Evolutionary conservation across 2,113 vertebrate genomes (phyloP).

Genomic region (Nothocercus nigrocapillus): DNA sequence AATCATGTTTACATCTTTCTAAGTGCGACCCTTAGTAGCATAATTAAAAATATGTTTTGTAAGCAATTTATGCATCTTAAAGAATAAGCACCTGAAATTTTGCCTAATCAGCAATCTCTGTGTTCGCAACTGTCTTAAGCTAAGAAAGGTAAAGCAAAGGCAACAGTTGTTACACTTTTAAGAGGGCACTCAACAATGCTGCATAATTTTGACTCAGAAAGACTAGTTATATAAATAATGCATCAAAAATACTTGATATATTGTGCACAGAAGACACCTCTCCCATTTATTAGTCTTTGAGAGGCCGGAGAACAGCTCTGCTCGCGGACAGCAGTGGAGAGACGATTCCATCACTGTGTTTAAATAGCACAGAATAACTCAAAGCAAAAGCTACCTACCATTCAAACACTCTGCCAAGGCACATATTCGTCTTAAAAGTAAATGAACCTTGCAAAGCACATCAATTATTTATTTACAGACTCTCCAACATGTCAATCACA

Average conservation of each 20-base stretch:
- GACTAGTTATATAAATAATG: constrained; percentile 40
- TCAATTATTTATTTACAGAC: constrained; percentile 51
- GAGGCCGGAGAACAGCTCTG: neutral
- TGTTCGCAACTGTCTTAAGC: neutral
- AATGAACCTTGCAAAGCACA: constrained; percentile 35
- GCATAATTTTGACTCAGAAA: constrained; percentile 35
- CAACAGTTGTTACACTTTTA: neutral
- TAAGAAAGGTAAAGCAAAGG: constrained; percentile 8
- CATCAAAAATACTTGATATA: neutral
- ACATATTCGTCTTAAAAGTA: constrained; percentile 19
- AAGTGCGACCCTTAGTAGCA: neutral
- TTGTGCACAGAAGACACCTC: neutral
- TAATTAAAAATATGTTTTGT: constrained; percentile 38
- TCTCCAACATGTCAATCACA: constrained; percentile 37
- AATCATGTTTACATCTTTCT: neutral
- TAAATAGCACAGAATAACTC: neutral
- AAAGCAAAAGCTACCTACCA: neutral
- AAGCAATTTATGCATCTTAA: constrained; percentile 31
- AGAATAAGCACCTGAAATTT: constrained; percentile 18
- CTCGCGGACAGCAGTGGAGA: neutral
- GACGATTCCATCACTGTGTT: neutral
- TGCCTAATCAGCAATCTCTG: constrained; percentile 4
- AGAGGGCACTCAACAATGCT: neutral
- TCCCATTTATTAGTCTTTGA: neutral
- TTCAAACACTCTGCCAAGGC: neutral